Base-by-base conservation (phyloP, 1,140 invertebrate genomes). In the Zaprionus ornatus region DNA sequence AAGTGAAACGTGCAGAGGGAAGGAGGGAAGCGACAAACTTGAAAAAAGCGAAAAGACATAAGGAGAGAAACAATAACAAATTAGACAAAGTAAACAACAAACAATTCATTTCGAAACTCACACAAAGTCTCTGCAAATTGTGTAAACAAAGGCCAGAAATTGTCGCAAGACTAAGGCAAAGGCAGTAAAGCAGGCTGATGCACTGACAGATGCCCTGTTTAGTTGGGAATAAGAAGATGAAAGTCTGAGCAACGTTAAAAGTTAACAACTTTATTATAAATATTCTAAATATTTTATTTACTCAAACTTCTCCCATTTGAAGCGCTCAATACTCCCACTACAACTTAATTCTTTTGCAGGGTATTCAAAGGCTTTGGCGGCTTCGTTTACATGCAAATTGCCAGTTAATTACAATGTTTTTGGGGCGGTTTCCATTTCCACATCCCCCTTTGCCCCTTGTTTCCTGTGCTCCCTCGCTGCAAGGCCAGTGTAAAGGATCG, bases 361-460 rank as follows among this genome's bases (percentile, higher is more conserved):
- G 57, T 48, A 48, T 62, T 23, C 25, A 25, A 37, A 29, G 50
- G 56, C 40, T 35, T 64, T 68, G 40, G 3, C 35, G 54, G 60
- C 56, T 59, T 68, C 32, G 42, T 57, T 69, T 21, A 79, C 73
- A 82, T 79, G 72, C 83, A 87, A 86, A 86, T 85, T 85, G 54
- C 57, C 60, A 59, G 76, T 73, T 86, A 86, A 86, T 86, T 86
- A 86, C 61, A 62, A 7, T 32, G 32, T 60, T 70, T 40, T 64
- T 19, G 52, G 50, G 56, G 35, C 27, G 50, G 48, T 4, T 42
- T 59, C 9, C 17, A 23, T 25, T 35, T 17, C n/a, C 2, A 27
- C 23, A 21, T 23, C 29, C 61, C 17, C 52, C 50, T 1, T 21
- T 10, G n/a, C 7, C n/a, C 6, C 40, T 15, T 4, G 0, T 40